phyloP scores from a whole-genome alignment of 2,888 invertebrate genomes.

The Empis stercorea region DNA sequence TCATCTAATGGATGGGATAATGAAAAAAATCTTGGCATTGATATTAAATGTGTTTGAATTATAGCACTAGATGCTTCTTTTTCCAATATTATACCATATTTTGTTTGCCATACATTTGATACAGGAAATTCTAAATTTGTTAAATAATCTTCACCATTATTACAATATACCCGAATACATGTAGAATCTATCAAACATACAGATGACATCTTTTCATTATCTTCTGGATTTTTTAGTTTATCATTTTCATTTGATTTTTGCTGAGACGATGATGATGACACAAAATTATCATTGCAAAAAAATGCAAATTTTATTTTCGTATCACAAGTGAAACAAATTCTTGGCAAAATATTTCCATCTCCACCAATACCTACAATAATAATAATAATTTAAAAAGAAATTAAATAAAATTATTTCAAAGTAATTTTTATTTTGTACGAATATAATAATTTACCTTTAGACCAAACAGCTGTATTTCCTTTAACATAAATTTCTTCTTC shows the following conservation, averaged over 20 bases:
- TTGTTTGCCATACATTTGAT: slow-evolving; percentile 69
- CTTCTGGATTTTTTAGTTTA: background rate
- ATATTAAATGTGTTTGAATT: slow-evolving; percentile 32
- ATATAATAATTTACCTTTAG: slow-evolving; percentile 47
- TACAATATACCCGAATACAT: slow-evolving; percentile 63
- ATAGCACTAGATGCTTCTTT: slow-evolving; percentile 41
- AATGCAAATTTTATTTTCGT: slow-evolving; percentile 69
- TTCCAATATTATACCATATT: slow-evolving; percentile 75
- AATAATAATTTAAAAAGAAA: background rate
- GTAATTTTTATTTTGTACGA: background rate
- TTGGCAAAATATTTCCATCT: slow-evolving; percentile 22
- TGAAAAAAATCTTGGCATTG: slow-evolving; percentile 70
- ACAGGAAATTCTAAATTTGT: slow-evolving; percentile 70
- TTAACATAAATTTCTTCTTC: slow-evolving; percentile 84
- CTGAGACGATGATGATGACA: slow-evolving; percentile 38
- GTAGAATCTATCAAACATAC: slow-evolving; percentile 44
- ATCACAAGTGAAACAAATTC: slow-evolving; percentile 62
- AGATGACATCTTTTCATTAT: background rate
- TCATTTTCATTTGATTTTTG: slow-evolving; percentile 5
- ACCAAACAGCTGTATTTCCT: slow-evolving; percentile 75
- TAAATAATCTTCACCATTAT: slow-evolving; percentile 70
- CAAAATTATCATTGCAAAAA: slow-evolving; percentile 52
- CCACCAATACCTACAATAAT: slow-evolving; percentile 16
- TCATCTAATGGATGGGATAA: slow-evolving; percentile 84
- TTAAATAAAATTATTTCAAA: background rate